Percentiles rank a stretch among this genome's conserved stretches.
These are phyloP conservation scores for Fissipunctia ypsillon DNA, from an alignment of 2,888 invertebrate genomes.

Conservation along the genomic window DNA sequence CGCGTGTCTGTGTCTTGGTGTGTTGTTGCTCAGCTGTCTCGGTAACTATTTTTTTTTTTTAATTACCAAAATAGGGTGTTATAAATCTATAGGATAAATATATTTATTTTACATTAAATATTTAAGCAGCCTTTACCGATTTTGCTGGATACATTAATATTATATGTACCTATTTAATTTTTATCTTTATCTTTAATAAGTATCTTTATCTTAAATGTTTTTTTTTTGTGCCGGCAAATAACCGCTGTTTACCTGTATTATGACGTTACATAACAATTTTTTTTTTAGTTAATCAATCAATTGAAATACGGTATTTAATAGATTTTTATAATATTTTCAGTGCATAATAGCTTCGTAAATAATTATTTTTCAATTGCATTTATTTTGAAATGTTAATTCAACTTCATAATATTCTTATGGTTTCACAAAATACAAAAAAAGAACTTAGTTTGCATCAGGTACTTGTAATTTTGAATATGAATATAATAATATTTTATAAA, in stretches of 20 bases:
- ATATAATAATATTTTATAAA: slow-evolving; percentile 1
- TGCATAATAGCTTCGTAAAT: background rate
- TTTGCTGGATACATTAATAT: slow-evolving; percentile 6
- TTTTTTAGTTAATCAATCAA: background rate
- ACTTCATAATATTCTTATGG: background rate
- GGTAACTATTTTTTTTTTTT: slow-evolving; percentile 83
- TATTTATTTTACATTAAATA: slow-evolving; percentile 23
- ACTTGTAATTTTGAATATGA: background rate
- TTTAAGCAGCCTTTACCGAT: slow-evolving; percentile 9
- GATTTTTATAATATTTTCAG: background rate
- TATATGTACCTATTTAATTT: background rate
- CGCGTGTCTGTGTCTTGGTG: slow-evolving; percentile 88
- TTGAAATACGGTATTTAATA: background rate
- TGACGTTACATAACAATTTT: background rate
- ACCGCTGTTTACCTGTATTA: slow-evolving; percentile 2
- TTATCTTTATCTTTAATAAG: background rate
- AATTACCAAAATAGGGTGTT: slow-evolving; percentile 14
- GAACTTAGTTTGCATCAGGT: background rate
- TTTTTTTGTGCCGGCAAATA: slow-evolving; percentile 11
- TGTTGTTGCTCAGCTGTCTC: slow-evolving; percentile 85
- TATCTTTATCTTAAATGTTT: background rate
- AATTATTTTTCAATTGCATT: background rate
- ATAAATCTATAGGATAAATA: slow-evolving; percentile 31
- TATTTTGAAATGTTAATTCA: background rate
- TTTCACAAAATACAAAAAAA: slow-evolving; percentile 3